These are phyloP conservation scores for Drosophila pseudotalamancana DNA, from an alignment of 2,888 invertebrate genomes.

Conservation along the genomic window DNA sequence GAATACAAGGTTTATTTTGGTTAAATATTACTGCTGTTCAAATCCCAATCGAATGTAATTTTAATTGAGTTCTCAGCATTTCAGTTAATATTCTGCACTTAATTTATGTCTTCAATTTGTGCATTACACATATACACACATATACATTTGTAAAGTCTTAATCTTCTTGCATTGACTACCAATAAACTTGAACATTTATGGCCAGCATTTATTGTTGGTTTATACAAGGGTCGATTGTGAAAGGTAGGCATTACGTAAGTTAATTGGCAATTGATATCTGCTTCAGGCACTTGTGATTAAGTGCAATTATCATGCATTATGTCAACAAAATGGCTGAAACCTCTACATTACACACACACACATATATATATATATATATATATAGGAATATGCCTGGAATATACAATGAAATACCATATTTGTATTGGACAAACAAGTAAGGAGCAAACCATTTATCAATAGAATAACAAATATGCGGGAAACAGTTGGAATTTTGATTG, in stretches of 20 bases:
- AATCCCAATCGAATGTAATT: no score
- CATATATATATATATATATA: not conserved
- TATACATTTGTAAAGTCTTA: no score
- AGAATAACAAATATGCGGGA: not conserved
- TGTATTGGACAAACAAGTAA: slow-evolving; percentile 11
- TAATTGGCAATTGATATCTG: not conserved
- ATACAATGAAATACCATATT: not conserved
- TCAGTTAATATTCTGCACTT: no score
- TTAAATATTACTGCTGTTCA: no score
- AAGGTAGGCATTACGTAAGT: slow-evolving; percentile 3
- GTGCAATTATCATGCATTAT: not conserved
- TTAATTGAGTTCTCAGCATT: no score
- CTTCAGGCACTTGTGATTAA: not conserved
- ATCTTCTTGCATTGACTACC: no score
- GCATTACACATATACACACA: no score
- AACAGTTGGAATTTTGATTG: not conserved
- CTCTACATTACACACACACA: no score
- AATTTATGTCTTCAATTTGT: no score
- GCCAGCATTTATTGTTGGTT: not conserved
- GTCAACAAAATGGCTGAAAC: not conserved
- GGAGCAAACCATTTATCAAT: slow-evolving; percentile 8
- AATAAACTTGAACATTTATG: not conserved
- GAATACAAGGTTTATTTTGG: no score
- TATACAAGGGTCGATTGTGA: not conserved
- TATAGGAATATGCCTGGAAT: not conserved